Evolutionary conservation across 2,113 vertebrate genomes (phyloP), one percentile per base, ranked within the genome.

Genomic region (Eubucco bourcierii): DNA sequence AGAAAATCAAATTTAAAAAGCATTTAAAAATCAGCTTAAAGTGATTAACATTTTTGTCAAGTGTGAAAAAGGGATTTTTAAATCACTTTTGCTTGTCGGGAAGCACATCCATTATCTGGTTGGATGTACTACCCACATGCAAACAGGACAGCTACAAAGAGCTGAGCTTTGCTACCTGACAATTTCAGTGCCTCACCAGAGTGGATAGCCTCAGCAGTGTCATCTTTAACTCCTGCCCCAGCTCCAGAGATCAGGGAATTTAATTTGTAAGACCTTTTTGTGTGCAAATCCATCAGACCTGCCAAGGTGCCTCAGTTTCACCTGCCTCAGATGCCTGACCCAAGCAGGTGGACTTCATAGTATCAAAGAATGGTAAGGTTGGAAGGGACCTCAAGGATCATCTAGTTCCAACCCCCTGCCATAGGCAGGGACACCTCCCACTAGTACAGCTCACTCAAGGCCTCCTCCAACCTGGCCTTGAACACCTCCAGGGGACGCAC

Each of bases 1-100:
- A 92, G 80, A 95, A 94, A 95, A 95, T 86, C 73, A 84, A 83
- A 89, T 95, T 95, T 86, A 55, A 58, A 79, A 91, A 85, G 80
- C 85, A 79, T 94, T 95, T 90, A 10, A 95, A 91, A 93, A 90
- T 90, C 92, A 94, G 83, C 93, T 93, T 95, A 88, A 90, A 91
- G 70, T 25, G 90, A 96, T 96, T 95, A 93, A 94, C 41, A 88
- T 88, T 91, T 91, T 95, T 95, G 80, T 88, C 65, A 94, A 90
- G 85, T 93, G 80, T 84, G 67, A 87, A 93, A 89, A 96, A 47
- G 7, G 67, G 90, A 92, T 95, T 95, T 91, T 85, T 41, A n/a
- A 94, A 87, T 68, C 33, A 80, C 41, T 94, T 94, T 61, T 71
- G 4, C 79, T 61, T 83, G 64, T 91, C 82, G 72, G 61, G 64